Base-by-base conservation (phyloP, 2,797 vertebrate genomes). In the Mus spretus region DNA sequence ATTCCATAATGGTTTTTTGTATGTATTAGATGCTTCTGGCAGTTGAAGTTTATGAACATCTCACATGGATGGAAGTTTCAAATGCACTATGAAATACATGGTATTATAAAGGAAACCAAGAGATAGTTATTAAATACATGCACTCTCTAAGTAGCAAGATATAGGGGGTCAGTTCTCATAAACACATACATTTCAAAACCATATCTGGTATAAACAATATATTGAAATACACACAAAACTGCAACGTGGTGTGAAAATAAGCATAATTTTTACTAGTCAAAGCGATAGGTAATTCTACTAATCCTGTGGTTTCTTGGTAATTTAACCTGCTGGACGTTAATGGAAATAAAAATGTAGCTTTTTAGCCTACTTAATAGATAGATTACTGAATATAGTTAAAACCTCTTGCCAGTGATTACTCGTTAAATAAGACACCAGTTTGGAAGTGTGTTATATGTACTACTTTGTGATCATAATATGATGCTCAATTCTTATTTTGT, bases 1-100 rank as follows among this genome's bases (percentile, higher is more conserved):
- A 57, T 65, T 47, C 59, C n/a, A 40, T 26, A n/a, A 40, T n/a
- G 22, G 22, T 47, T 26, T 17, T 70, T 40, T n/a, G 1, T 80
- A 20, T 72, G 34, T n/a, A 17, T 44, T 20, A 20, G 59, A 37
- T 13, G 26, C 50, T 8, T 72, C 47, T 11, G 50, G 22, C 0
- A 6, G 75, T 17, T 75, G 37, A 94, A 22, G 61, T 82, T 67
- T 61, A 70, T 61, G 24, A 34, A 50, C 19, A 14, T 17, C 61
- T 85, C 85, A 24, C 87, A 34, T 72, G 40, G 95, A 61, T 44
- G 79, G 75, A 87, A 24, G 44, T 83, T 85, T 87, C 63, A 67
- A 96, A 87, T 79, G 72, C 15, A 22, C 37, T 78, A 86, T 80
- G 70, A 83, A 84, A 70, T 61, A 50, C 22, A n/a, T 47, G 67